These are phyloP conservation scores for Metalampra italica DNA, from an alignment of 2,888 invertebrate species.

Conservation along the genomic window DNA sequence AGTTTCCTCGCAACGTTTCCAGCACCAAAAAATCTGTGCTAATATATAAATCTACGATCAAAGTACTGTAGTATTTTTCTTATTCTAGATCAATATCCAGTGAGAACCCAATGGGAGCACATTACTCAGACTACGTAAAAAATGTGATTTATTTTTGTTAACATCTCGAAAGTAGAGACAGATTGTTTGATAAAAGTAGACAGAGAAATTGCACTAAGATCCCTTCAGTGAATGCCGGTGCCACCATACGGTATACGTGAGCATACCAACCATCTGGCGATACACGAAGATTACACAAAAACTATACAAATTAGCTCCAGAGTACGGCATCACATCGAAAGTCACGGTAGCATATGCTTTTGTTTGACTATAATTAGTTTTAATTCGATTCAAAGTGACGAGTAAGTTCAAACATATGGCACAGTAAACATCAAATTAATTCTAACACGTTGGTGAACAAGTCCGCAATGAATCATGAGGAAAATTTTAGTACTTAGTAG, in stretches of 20 bases:
- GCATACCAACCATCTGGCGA: slow-evolving; percentile 48
- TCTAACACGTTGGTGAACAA: not conserved
- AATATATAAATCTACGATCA: no score
- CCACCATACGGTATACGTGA: slow-evolving; percentile 57
- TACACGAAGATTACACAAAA: slow-evolving; percentile 42
- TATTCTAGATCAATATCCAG: no score
- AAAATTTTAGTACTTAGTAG: not conserved
- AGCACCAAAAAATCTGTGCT: no score
- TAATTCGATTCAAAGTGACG: slow-evolving; percentile 34
- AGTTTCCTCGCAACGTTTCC: no score
- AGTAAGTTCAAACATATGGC: slow-evolving; percentile 15
- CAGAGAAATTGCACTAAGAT: slow-evolving; percentile 53
- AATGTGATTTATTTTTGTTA: not conserved
- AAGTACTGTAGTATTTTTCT: no score
- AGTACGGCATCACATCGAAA: slow-evolving; percentile 27
- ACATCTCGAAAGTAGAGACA: slow-evolving; percentile 18
- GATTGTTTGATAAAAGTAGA: slow-evolving; percentile 53
- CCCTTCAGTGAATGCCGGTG: slow-evolving; percentile 21
- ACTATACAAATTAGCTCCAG: slow-evolving; percentile 47
- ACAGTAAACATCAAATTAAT: not conserved
- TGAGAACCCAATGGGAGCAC: not conserved
- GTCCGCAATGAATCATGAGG: not conserved
- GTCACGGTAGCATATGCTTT: slow-evolving; percentile 68
- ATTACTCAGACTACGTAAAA: not conserved
- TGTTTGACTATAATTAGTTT: slow-evolving; percentile 48